Percentiles rank a stretch among this genome's conserved stretches.
Conservation (phyloP, 1,140 invertebrate species). For the Achatina immaculata region DNA sequence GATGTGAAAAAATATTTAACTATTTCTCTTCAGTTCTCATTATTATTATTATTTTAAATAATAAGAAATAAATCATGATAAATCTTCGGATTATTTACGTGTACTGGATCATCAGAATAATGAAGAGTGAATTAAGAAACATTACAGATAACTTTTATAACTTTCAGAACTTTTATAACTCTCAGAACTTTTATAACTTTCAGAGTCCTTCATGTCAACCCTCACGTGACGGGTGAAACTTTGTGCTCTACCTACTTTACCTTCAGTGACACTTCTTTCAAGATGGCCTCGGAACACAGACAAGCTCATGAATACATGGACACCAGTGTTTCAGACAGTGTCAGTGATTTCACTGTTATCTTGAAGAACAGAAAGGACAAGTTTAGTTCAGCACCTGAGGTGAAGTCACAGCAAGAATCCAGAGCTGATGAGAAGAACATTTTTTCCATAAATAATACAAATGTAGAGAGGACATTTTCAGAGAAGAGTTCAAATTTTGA, state of each 20-base stretch:
- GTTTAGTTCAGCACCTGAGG: background rate
- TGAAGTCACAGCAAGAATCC: background rate
- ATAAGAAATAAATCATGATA: no score
- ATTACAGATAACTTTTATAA: no score
- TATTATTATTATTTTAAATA: no score
- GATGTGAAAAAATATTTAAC: no score
- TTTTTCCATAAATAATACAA: background rate
- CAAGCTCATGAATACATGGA: slow-evolving; percentile 66
- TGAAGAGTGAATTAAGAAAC: no score
- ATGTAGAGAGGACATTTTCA: background rate
- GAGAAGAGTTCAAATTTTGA: background rate
- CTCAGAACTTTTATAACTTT: background rate
- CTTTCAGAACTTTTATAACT: no score
- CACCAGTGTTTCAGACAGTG: background rate
- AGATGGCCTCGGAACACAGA: slow-evolving; percentile 59
- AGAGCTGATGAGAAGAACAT: background rate
- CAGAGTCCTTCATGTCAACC: slow-evolving; percentile 2
- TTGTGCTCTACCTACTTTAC: slow-evolving; percentile 55
- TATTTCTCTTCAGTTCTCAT: no score
- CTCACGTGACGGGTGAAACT: slow-evolving; percentile 36
- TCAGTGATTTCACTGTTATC: background rate
- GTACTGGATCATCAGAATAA: no score
- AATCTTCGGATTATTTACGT: no score
- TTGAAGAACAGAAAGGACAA: background rate
- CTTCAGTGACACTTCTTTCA: slow-evolving; percentile 59